phyloP scores from a whole-genome alignment of 2,113 vertebrate genomes.

The Dicaeum eximium region DNA sequence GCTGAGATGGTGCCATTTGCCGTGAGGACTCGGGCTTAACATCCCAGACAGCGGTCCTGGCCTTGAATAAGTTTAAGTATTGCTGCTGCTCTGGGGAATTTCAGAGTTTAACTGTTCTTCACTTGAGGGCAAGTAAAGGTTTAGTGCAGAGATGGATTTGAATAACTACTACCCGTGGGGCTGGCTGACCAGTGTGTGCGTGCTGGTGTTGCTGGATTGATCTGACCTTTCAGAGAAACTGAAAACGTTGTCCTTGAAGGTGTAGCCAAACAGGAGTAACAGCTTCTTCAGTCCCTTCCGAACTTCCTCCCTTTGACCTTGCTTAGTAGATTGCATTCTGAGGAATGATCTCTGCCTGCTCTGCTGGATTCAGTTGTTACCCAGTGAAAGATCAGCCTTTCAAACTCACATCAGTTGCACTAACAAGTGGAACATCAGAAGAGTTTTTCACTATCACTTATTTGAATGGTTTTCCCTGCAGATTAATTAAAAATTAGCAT shows the following conservation, averaged over 20 bases:
- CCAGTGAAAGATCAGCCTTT: neutral
- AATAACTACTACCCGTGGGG: accelerated
- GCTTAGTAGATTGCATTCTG: neutral
- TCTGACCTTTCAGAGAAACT: neutral
- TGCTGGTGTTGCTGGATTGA: neutral
- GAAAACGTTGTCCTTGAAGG: neutral
- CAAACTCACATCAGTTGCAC: neutral
- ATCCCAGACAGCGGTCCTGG: accelerated
- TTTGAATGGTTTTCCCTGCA: neutral
- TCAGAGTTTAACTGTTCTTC: neutral
- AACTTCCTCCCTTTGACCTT: neutral
- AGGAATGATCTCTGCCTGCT: neutral
- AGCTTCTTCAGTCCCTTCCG: neutral
- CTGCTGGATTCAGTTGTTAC: neutral
- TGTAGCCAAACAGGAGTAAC: neutral
- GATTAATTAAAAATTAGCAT: neutral
- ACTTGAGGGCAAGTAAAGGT: neutral
- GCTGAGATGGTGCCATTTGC: neutral
- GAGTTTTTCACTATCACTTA: neutral
- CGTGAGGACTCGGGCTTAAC: neutral
- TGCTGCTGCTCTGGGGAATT: neutral
- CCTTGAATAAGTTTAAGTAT: neutral
- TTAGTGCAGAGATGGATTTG: neutral
- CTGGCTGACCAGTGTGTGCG: neutral
- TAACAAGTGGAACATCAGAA: neutral